phyloP scores from a whole-genome alignment of 1,140 invertebrate species.

The Eupeodes corollae region DNA sequence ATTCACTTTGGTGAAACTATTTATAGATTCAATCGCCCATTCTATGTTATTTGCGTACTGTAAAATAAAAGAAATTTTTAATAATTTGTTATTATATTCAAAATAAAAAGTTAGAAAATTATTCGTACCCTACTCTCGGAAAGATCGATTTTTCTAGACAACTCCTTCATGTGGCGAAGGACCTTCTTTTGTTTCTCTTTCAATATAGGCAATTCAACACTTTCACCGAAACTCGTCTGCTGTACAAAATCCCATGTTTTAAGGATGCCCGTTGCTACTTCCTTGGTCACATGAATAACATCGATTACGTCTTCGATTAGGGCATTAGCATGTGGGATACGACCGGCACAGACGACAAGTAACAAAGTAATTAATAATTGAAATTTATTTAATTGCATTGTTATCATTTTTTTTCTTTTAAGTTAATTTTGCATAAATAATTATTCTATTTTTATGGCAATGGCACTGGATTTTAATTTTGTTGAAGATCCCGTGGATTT shows the following conservation, averaged over 20 bases:
- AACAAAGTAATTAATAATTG: background rate
- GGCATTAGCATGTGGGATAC: constrained; percentile 21
- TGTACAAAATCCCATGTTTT: constrained; percentile 51
- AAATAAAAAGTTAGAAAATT: background rate
- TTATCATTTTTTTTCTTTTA: constrained; percentile 4
- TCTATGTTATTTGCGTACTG: constrained; percentile 27
- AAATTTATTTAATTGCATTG: constrained; percentile 1
- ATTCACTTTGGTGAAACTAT: constrained; percentile 23
- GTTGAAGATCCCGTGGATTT: too few species aligned
- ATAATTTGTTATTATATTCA: background rate
- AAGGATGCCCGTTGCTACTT: constrained; percentile 44
- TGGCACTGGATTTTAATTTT: too few species aligned
- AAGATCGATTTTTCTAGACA: constrained; percentile 38
- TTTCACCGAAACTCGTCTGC: constrained; percentile 40
- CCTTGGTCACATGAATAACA: constrained; percentile 47
- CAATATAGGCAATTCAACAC: constrained; percentile 46
- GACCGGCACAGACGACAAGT: constrained; percentile 4
- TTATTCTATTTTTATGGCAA: too few species aligned
- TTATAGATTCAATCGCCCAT: constrained; percentile 29
- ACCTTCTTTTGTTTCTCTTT: constrained; percentile 44
- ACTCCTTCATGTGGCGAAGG: constrained; percentile 37
- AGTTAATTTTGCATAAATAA: constrained; percentile 4
- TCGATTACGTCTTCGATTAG: constrained; percentile 48
- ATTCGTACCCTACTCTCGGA: constrained; percentile 26
- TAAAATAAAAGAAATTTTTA: background rate